phyloP scores from a whole-genome alignment of 35 echinoderm and acorn worm genomes.

The Diadema setosum region DNA sequence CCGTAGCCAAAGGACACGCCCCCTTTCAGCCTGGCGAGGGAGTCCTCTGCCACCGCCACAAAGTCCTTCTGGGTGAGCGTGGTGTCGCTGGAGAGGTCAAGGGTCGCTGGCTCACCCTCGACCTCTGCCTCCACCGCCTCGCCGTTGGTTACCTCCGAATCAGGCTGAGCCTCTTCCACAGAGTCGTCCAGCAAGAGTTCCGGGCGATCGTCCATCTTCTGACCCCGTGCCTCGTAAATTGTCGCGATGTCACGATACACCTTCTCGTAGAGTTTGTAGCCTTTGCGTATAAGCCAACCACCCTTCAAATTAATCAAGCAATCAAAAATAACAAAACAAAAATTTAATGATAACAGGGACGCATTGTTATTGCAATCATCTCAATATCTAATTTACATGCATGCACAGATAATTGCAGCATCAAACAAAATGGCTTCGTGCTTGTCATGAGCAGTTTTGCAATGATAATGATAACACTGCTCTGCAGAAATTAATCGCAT shows the following conservation, averaged over 20 bases:
- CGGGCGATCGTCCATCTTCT: slow-evolving; percentile 46
- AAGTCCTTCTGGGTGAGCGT: neutral
- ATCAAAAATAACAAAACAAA: no score
- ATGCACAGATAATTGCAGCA: no score
- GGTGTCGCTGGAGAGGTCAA: neutral
- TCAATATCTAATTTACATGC: no score
- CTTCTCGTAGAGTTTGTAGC: slow-evolving; percentile 95
- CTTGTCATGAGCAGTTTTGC: no score
- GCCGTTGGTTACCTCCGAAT: neutral
- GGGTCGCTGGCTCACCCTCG: neutral
- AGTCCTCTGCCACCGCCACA: slow-evolving; percentile 54
- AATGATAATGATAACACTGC: no score
- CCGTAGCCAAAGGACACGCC: slow-evolving; percentile 92
- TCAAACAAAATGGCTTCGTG: no score
- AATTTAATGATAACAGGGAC: no score
- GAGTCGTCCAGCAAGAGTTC: neutral
- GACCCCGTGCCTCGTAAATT: slow-evolving; percentile 61
- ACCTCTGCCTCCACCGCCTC: neutral
- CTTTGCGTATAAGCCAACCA: slow-evolving; percentile 90
- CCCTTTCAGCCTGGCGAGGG: slow-evolving; percentile 67
- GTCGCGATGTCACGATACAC: slow-evolving; percentile 74
- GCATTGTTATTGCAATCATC: no score
- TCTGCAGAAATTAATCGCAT: no score
- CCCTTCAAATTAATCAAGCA: no score
- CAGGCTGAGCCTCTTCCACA: neutral